Conservation (phyloP, 2,797 vertebrate genomes). For the Buceros bicornis region DNA sequence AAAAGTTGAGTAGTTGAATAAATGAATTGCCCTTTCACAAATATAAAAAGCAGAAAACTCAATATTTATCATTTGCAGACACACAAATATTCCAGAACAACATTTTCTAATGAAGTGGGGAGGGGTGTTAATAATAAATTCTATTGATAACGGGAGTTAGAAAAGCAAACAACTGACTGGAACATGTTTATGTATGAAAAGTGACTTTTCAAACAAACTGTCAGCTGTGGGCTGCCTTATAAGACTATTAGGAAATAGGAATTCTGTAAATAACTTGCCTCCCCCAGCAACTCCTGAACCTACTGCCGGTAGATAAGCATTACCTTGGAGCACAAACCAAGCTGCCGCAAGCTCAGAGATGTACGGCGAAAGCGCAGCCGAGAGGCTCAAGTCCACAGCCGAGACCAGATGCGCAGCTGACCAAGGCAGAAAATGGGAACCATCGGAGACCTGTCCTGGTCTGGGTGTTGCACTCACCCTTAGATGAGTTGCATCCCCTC, state of each 20-base stretch:
- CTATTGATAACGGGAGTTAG: constrained; percentile 70
- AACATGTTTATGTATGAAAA: constrained; percentile 68
- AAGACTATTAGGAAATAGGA: constrained; percentile 60
- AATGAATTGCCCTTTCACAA: constrained; percentile 77
- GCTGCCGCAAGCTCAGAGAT: constrained; percentile 35
- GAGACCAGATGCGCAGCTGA: background rate
- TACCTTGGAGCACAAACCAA: constrained; percentile 22
- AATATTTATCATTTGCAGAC: constrained; percentile 75
- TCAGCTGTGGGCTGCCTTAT: constrained; percentile 68
- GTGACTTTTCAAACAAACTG: constrained; percentile 68
- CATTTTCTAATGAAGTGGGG: constrained; percentile 68
- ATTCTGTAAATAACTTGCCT: constrained; percentile 63
- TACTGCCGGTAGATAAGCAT: constrained; percentile 68
- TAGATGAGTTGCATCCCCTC: background rate
- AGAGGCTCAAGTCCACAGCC: background rate
- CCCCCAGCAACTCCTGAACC: constrained; percentile 19
- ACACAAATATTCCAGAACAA: constrained; percentile 68
- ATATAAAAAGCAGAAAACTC: constrained; percentile 70
- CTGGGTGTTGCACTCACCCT: accelerated
- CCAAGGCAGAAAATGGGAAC: background rate
- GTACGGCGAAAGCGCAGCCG: background rate
- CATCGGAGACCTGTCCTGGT: background rate
- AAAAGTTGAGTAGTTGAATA: constrained; percentile 75
- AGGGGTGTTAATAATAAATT: constrained; percentile 70
- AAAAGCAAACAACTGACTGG: constrained; percentile 72